A percentile compares a stretch with the other conserved stretches of the same genome.
Conservation (phyloP, 2,888 invertebrate genomes). For the Pandemis cinnamomeana region DNA sequence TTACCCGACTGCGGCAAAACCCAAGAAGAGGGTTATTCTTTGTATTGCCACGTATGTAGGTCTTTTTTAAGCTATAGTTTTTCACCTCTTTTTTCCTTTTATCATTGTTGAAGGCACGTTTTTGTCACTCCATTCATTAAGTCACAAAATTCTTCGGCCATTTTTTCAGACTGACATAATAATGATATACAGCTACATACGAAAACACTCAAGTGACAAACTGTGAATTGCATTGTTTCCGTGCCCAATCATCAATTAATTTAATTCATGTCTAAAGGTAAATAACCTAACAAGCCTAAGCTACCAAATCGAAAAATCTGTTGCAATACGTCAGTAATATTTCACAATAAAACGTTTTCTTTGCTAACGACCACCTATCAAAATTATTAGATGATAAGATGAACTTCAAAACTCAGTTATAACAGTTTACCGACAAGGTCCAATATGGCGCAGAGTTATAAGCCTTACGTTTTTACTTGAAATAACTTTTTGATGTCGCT, state of each 20-base stretch:
- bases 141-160: too few relatives aligned
- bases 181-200: too few relatives aligned
- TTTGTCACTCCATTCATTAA: too few relatives aligned
- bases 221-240: too few relatives aligned
- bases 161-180: too few relatives aligned
- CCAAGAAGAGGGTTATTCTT: too few relatives aligned
- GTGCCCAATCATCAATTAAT: background rate
- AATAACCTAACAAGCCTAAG: background rate
- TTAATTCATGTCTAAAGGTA: background rate
- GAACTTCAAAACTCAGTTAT: background rate
- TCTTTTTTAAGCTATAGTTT: too few relatives aligned
- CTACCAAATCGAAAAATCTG: constrained; percentile 6
- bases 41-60: too few relatives aligned
- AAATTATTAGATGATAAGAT: background rate
- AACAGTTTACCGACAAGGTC: background rate
- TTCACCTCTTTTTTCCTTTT: too few relatives aligned
- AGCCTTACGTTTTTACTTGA: background rate
- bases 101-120: too few relatives aligned
- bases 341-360: background rate
- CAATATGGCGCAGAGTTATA: background rate
- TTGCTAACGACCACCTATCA: background rate
- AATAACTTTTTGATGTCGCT: constrained; percentile 17
- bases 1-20: too few relatives aligned
- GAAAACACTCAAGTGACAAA: too few relatives aligned
- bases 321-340: background rate